Conservation (phyloP, 2,888 invertebrate species). For the Piscicola geometra region DNA sequence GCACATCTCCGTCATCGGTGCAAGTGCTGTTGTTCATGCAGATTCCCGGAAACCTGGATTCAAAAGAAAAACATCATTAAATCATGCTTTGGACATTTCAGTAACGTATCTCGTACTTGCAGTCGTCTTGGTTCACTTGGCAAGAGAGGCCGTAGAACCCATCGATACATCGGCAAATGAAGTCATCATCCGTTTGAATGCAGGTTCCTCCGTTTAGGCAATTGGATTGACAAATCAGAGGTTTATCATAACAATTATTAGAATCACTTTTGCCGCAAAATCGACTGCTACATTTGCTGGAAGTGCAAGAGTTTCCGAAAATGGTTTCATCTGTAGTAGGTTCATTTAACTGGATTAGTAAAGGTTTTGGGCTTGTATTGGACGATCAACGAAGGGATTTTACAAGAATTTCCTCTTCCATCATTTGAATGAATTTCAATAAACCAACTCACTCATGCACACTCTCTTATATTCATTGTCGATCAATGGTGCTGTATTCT, state of each 20-base stretch:
- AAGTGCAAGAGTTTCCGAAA: too few species aligned
- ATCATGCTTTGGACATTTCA: neutral
- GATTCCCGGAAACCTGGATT: neutral
- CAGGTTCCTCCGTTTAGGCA: neutral
- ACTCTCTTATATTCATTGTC: neutral
- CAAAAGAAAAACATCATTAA: neutral
- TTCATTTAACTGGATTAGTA: too few species aligned
- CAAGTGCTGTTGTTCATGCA: conserved; percentile 5
- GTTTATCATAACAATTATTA: too few species aligned
- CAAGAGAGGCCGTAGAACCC: neutral
- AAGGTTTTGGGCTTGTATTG: too few species aligned
- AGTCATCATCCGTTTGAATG: neutral
- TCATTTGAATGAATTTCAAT: too few species aligned
- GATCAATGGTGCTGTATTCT: neutral
- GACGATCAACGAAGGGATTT: too few species aligned
- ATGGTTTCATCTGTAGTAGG: too few species aligned
- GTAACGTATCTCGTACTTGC: neutral
- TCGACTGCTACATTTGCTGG: too few species aligned
- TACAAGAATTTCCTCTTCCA: too few species aligned
- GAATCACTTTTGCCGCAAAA: too few species aligned
- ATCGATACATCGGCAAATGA: neutral
- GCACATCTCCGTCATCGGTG: neutral
- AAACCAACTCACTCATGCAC: too few species aligned
- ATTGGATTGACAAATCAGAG: neutral
- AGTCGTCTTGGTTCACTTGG: neutral